phyloP scores from a whole-genome alignment of 2,888 invertebrate species.

The Scaptomyza cyrtandrae region DNA sequence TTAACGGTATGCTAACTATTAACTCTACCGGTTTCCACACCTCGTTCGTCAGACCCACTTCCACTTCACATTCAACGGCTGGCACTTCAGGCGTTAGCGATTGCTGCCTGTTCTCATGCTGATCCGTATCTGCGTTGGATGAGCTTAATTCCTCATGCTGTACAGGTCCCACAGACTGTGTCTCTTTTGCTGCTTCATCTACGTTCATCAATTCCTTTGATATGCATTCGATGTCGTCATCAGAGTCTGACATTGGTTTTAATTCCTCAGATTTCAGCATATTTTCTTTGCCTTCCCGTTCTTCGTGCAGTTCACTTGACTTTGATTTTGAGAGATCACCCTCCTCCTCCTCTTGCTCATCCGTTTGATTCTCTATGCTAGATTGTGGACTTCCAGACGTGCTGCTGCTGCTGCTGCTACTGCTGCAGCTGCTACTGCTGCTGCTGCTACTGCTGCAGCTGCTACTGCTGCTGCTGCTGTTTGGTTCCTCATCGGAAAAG shows the following conservation, averaged over 20 bases:
- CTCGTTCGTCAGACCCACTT: background rate
- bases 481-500: background rate
- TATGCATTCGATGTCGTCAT: conserved; percentile 1
- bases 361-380: background rate
- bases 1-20: conserved; percentile 68
- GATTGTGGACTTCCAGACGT: background rate
- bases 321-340: background rate
- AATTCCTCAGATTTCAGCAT: background rate
- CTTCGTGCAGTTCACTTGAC: background rate
- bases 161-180: conserved; percentile 24
- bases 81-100: conserved; percentile 23
- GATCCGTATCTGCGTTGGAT: conserved; percentile 46
- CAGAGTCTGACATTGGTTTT: background rate
- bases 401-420: conserved; percentile 5
- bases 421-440: no score
- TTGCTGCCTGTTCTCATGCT: conserved; percentile 1
- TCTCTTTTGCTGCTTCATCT: conserved; percentile 10
- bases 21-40: conserved; percentile 26
- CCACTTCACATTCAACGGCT: conserved; percentile 20
- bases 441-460: conserved; percentile 6
- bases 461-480: conserved; percentile 4
- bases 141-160: conserved; percentile 64
- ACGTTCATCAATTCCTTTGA: background rate
- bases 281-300: background rate
- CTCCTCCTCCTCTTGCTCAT: background rate